Evolutionary conservation across 2,888 invertebrate genomes (phyloP).

Genomic region (Cartodere bifasciata): DNA sequence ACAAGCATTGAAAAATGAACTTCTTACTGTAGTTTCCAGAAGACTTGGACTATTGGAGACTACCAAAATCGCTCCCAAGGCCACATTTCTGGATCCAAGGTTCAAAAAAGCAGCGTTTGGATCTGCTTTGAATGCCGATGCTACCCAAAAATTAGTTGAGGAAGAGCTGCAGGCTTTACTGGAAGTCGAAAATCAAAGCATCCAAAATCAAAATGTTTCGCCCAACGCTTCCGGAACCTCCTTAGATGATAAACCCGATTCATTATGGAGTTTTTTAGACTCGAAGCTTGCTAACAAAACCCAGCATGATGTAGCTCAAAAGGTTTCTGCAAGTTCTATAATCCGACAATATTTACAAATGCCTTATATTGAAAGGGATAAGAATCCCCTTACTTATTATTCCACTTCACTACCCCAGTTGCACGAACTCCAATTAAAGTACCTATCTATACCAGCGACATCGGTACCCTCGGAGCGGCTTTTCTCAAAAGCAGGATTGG

Average conservation of each 20-base stretch:
- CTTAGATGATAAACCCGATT: not conserved
- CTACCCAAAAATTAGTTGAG: constrained; percentile 12
- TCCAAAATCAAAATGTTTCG: not conserved
- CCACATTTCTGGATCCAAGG: constrained; percentile 18
- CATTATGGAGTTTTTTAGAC: constrained; percentile 9
- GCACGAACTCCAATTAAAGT: constrained; percentile 8
- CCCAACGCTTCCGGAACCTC: constrained; percentile 1
- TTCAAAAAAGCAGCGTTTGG: constrained; percentile 18
- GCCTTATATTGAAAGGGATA: constrained; percentile 5
- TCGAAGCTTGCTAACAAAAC: constrained; percentile 5
- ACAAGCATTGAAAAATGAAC: constrained; percentile 6
- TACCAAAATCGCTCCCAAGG: constrained; percentile 16
- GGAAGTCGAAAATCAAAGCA: constrained; percentile 1
- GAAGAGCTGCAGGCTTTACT: constrained; percentile 10
- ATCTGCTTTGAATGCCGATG: constrained; percentile 12
- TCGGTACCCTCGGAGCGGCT: constrained; percentile 15
- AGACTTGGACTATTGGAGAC: constrained; percentile 14
- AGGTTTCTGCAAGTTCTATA: constrained; percentile 3
- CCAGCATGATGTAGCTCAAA: constrained; percentile 7
- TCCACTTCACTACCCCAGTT: constrained; percentile 8
- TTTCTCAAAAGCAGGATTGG: constrained; percentile 13
- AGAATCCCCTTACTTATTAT: constrained; percentile 9
- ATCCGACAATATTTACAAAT: constrained; percentile 9
- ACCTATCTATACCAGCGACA: not conserved
- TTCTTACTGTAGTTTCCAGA: constrained; percentile 11